phyloP scores from a whole-genome alignment of 2,113 vertebrate genomes.

The Probosciger aterrimus region DNA sequence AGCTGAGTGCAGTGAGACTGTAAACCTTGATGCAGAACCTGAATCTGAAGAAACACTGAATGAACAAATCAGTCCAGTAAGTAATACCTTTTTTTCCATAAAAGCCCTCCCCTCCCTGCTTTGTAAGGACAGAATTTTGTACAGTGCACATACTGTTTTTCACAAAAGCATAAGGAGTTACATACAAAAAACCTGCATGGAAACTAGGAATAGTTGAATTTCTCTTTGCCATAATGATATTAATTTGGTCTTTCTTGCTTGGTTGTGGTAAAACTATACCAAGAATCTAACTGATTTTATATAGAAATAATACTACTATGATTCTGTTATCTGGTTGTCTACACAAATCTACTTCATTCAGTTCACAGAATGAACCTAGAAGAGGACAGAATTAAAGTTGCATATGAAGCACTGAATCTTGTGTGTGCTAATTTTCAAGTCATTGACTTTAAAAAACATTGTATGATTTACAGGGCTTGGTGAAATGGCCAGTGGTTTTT shows the following conservation, averaged over 20 bases:
- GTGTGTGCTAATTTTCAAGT: neutral
- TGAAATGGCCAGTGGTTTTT: neutral
- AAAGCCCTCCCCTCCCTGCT: neutral
- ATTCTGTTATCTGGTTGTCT: neutral
- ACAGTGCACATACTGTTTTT: neutral
- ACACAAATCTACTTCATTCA: neutral
- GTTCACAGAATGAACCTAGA: neutral
- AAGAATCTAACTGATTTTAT: neutral
- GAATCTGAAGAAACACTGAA: constrained; percentile 47
- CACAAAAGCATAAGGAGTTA: neutral
- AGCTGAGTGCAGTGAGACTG: constrained; percentile 67
- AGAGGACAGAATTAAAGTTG: neutral
- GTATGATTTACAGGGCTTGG: neutral
- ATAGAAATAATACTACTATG: neutral
- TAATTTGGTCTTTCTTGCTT: neutral
- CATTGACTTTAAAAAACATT: neutral
- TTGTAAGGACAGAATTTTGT: neutral
- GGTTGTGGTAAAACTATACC: neutral
- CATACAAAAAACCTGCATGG: neutral
- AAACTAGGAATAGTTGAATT: neutral
- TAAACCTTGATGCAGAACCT: constrained; percentile 73
- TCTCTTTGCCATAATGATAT: neutral
- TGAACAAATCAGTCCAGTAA: constrained; percentile 64
- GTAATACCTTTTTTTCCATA: neutral
- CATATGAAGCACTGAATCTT: neutral